These are phyloP conservation scores for Myiagra hebetior DNA, from an alignment of 2,113 vertebrate species.

Conservation along the genomic window DNA sequence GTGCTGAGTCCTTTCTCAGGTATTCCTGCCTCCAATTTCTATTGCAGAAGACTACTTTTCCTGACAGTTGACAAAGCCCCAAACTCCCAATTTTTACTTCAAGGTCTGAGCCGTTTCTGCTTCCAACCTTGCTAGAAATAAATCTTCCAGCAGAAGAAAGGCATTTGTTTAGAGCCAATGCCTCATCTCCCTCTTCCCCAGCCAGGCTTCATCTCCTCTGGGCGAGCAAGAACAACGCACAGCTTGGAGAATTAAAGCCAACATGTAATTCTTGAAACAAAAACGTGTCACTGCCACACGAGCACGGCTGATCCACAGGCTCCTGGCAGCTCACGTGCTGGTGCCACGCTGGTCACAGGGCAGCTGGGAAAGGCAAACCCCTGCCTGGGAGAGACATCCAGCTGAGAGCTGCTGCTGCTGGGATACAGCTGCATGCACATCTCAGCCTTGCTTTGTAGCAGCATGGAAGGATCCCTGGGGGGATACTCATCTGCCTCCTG, in stretches of 20 bases:
- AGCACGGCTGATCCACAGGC: not conserved
- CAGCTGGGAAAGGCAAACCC: not conserved
- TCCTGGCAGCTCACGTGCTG: not conserved
- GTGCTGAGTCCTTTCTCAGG: not conserved
- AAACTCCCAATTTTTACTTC: not conserved
- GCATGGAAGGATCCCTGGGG: rapidly evolving
- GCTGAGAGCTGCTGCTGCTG: not conserved
- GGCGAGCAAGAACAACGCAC: not conserved
- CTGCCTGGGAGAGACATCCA: not conserved
- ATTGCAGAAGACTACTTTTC: not conserved
- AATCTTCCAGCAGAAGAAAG: not conserved
- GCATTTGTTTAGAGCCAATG: not conserved
- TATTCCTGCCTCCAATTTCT: not conserved
- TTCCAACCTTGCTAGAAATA: not conserved
- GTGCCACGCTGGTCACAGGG: not conserved
- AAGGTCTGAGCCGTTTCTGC: not conserved
- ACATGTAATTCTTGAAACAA: not conserved
- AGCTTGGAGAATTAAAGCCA: not conserved
- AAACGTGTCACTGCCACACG: not conserved
- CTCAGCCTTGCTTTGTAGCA: not conserved
- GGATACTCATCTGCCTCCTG: not conserved
- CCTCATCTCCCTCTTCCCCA: not conserved
- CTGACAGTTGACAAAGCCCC: not conserved
- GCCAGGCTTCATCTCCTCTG: not conserved
- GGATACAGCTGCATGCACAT: not conserved